These are phyloP conservation scores for Colinus virginianus DNA, from an alignment of 2,113 vertebrate species.

Conservation along the genomic window DNA sequence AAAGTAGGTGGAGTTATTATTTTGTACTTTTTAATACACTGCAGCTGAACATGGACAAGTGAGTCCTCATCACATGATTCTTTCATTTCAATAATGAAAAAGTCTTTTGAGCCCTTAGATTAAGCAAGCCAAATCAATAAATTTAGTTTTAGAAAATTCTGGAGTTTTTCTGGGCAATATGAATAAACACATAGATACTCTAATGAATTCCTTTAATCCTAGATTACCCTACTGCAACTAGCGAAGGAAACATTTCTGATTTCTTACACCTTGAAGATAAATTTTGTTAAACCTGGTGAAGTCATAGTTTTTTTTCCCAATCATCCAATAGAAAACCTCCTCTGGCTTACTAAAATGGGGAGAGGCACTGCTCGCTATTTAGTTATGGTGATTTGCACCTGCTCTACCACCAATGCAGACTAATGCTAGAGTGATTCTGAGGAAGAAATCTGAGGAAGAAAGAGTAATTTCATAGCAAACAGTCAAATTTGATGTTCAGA, in stretches of 20 bases:
- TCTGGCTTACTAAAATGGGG: neutral
- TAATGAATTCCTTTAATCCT: neutral
- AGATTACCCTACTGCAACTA: neutral
- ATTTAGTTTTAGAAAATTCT: neutral
- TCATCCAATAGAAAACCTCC: neutral
- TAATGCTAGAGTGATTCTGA: neutral
- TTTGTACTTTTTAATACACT: slow-evolving; percentile 36
- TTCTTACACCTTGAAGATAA: neutral
- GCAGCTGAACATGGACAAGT: slow-evolving; percentile 39
- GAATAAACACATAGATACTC: neutral
- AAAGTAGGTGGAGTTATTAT: neutral
- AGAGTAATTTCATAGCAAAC: neutral
- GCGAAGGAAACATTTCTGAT: neutral
- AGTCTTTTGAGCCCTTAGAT: slow-evolving; percentile 31
- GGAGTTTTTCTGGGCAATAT: neutral
- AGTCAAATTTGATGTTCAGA: neutral
- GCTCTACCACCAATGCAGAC: neutral
- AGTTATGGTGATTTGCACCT: neutral
- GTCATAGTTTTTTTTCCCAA: neutral
- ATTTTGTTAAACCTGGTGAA: neutral
- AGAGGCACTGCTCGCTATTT: neutral
- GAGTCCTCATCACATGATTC: slow-evolving; percentile 2
- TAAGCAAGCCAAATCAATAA: neutral
- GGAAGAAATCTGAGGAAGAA: neutral
- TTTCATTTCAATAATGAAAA: slow-evolving; percentile 57